These are phyloP conservation scores for Pipistrellus pygmaeus DNA, from an alignment of 2,797 vertebrate species.

Conservation along the genomic window DNA sequence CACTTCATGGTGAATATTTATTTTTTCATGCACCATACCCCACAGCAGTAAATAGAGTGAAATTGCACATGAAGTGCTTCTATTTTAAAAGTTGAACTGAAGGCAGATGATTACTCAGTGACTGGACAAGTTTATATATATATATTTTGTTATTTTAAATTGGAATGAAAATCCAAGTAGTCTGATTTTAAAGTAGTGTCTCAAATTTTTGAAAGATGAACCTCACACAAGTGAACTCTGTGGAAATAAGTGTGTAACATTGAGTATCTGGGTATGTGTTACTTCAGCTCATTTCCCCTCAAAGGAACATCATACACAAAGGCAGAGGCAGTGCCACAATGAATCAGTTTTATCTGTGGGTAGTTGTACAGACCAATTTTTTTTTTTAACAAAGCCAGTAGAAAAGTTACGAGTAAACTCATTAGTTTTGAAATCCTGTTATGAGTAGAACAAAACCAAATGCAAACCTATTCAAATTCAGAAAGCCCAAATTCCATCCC, in stretches of 20 bases:
- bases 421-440: not conserved
- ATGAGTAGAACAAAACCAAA: not conserved
- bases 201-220: conserved; percentile 45
- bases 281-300: not conserved
- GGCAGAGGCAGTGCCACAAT: no score
- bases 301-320: not conserved
- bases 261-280: not conserved
- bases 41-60: not conserved
- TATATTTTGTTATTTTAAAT: conserved; percentile 31
- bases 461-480: not conserved
- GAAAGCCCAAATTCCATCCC: not conserved
- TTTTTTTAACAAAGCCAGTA: not conserved
- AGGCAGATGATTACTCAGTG: not conserved
- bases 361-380: not conserved
- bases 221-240: not conserved
- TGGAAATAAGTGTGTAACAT: not conserved
- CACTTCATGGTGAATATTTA: not conserved
- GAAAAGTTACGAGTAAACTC: not conserved
- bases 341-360: not conserved
- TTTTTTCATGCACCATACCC: not conserved
- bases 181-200: not conserved
- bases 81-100: conserved; percentile 41
- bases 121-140: not conserved
- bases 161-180: conserved; percentile 27
- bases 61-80: not conserved